phyloP scores from a whole-genome alignment of 2,888 invertebrate species.

The Xanthia togata region DNA sequence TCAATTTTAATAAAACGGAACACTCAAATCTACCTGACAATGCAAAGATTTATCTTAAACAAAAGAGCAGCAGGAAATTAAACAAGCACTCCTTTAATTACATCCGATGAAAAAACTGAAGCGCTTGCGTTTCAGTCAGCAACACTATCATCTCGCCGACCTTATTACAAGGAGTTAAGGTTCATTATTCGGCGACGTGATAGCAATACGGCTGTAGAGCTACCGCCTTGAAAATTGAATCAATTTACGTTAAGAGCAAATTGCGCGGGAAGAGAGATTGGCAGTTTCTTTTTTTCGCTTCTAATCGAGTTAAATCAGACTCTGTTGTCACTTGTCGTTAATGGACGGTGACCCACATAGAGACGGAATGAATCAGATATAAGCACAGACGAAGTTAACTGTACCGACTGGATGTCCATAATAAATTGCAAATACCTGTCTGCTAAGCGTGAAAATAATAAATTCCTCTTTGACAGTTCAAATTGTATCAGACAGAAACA shows the following conservation, averaged over 20 bases:
- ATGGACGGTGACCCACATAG: slow-evolving; percentile 67
- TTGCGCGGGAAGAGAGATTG: slow-evolving; percentile 74
- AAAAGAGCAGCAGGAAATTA: slow-evolving; percentile 66
- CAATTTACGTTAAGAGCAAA: slow-evolving; percentile 80
- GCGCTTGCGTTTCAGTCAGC: slow-evolving; percentile 25
- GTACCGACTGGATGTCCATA: too few species aligned
- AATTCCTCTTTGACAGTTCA: not conserved
- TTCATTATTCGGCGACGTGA: slow-evolving; percentile 54
- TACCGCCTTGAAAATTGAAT: slow-evolving; percentile 76
- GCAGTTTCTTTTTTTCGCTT: slow-evolving; percentile 73
- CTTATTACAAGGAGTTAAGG: slow-evolving; percentile 55
- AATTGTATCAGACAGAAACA: not conserved
- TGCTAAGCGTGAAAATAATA: not conserved
- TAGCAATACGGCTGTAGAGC: slow-evolving; percentile 44
- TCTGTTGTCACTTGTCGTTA: slow-evolving; percentile 69
- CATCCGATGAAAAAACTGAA: slow-evolving; percentile 59
- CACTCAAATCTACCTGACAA: slow-evolving; percentile 46
- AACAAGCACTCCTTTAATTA: slow-evolving; percentile 64
- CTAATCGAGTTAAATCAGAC: slow-evolving; percentile 78
- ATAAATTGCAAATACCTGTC: not conserved
- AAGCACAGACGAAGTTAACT: not conserved
- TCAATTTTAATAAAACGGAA: slow-evolving; percentile 38
- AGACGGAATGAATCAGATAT: not conserved
- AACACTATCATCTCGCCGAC: slow-evolving; percentile 4
- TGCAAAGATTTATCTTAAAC: slow-evolving; percentile 47